Evolutionary conservation across 2,797 vertebrate species (phyloP), one percentile per base, ranked within the genome.

Genomic region (Chaetodon trifasciatus): DNA sequence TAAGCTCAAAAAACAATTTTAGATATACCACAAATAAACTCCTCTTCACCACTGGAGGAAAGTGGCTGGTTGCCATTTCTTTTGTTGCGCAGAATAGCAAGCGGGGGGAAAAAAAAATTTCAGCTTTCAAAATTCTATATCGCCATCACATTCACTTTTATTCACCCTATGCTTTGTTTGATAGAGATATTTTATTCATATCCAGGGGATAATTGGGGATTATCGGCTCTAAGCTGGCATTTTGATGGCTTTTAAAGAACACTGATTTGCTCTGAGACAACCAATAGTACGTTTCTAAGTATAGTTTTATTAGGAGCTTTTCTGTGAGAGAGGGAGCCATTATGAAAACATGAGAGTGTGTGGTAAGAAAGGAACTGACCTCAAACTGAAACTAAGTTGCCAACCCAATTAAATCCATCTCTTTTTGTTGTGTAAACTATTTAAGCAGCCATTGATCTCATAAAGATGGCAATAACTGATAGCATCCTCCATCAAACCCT

Each of bases 181-280:
- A 82, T 74, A 67, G 50, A 74, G 64, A 90, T 83, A 76, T 85
- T 81, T 78, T 83, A 77, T 79, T 86, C 80, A 74, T 85, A 82
- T 84, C 67, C 66, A 40, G 70, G 50, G 76, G 79, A 89, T 88
- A 83, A 90, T 83, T 83, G 72, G 12, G 86, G 81, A 87, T 93
- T 89, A 91, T 76, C 21, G 73, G 81, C 57, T 86, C 70, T 85
- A 74, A 74, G 21, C 9, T 83, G 84, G 76, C 74, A 87, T 88
- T 89, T 83, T 88, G 70, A 86, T 74, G 86, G 53, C 74, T 86
- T 86, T 88, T 78, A 82, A 82, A 84, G 70, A 80, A 78, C 67
- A 46, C 37, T 17, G 49, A 83, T 76, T 81, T 88, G 35, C 78
- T 71, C 61, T 50, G 55, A 83, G 74, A 85, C 69, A 88, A 75